Conservation (phyloP, 2,113 vertebrate genomes). For the Willisornis vidua region DNA sequence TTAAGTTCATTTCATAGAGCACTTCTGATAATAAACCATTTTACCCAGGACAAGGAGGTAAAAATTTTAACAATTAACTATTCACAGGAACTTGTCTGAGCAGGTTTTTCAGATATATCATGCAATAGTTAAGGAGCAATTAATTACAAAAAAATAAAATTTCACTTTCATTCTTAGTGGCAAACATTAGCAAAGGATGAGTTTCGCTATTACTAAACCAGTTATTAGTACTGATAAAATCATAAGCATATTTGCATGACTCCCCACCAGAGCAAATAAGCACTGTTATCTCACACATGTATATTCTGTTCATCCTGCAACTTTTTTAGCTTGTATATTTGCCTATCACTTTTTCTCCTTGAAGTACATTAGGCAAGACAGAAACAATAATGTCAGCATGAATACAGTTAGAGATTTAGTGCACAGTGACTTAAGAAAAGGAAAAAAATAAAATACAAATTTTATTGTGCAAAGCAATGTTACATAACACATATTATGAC, state of each 20-base stretch:
- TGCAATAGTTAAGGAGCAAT: background rate
- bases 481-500: background rate
- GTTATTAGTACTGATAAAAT: background rate
- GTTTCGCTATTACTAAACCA: conserved; percentile 3
- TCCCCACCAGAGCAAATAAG: background rate
- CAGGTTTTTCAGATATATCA: background rate
- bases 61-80: conserved; percentile 17
- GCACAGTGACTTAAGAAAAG: background rate
- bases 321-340: background rate
- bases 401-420: background rate
- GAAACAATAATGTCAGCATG: conserved; percentile 10
- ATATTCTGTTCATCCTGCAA: background rate
- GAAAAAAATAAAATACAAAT: background rate
- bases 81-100: background rate
- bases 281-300: background rate
- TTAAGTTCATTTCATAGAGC: background rate
- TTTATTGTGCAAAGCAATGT: background rate
- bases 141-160: background rate
- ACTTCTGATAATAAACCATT: background rate
- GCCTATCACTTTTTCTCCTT: background rate
- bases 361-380: background rate
- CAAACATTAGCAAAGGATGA: background rate
- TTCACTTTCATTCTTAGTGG: background rate
- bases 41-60: background rate
- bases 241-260: background rate